These are phyloP conservation scores for Orchesella flavescens DNA, from an alignment of 2,888 invertebrate genomes.

Conservation along the genomic window DNA sequence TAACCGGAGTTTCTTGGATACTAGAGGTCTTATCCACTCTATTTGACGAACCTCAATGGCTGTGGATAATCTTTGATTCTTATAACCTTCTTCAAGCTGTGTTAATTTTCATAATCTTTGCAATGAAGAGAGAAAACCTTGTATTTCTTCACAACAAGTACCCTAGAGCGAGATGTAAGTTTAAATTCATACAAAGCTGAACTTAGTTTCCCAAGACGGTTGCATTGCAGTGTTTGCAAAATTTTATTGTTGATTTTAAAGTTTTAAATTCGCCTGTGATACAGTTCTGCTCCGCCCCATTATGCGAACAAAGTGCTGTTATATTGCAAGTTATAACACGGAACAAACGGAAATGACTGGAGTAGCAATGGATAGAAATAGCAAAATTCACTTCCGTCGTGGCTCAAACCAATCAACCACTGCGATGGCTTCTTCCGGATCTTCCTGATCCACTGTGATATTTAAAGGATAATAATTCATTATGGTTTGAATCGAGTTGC, in stretches of 20 bases:
- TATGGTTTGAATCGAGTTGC: no score
- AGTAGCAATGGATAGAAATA: conserved; percentile 13
- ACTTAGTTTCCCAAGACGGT: not conserved
- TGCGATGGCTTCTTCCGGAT: not conserved
- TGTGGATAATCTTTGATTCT: conserved; percentile 59
- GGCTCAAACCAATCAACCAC: conserved; percentile 27
- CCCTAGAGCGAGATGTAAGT: conserved; percentile 39
- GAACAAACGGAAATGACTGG: conserved; percentile 57
- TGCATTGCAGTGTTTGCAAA: not conserved
- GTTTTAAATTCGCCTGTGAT: conserved; percentile 50
- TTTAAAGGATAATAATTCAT: not conserved
- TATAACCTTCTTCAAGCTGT: conserved; percentile 62
- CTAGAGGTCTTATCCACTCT: conserved; percentile 51
- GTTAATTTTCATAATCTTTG: conserved; percentile 65
- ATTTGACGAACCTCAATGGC: conserved; percentile 11
- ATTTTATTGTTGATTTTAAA: conserved; percentile 20
- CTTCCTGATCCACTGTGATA: not conserved
- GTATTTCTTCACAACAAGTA: conserved; percentile 38
- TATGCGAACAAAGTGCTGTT: conserved; percentile 46
- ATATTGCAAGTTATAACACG: conserved; percentile 36
- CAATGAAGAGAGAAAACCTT: conserved; percentile 55
- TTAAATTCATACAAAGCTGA: not conserved
- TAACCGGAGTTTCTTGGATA: conserved; percentile 66
- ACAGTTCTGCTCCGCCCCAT: conserved; percentile 52
- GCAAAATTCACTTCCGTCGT: conserved; percentile 27